Evolutionary conservation across 2,888 invertebrate species (phyloP).

Genomic region (Lasius platythorax): DNA sequence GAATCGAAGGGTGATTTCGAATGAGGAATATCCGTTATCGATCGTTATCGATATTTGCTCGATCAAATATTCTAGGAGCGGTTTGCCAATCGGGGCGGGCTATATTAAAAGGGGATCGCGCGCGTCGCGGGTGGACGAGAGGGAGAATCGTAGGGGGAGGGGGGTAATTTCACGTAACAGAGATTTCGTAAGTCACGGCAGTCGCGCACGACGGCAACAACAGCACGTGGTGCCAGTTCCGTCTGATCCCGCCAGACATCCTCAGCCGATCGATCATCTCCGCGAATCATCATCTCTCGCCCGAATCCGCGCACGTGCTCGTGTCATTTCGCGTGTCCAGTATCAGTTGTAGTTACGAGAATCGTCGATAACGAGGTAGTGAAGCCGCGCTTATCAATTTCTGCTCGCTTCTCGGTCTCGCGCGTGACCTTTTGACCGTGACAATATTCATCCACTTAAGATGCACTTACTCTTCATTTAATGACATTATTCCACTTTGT

Average conservation of each 20-base stretch:
- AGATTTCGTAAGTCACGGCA: conserved; percentile 61
- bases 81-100: not conserved
- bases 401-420: not conserved
- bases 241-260: conserved; percentile 72
- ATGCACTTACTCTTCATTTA: not conserved
- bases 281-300: conserved; percentile 27
- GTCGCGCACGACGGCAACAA: conserved; percentile 51
- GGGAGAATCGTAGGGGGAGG: conserved; percentile 37
- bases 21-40: not conserved
- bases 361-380: not conserved
- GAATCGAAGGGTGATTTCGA: not conserved
- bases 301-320: conserved; percentile 20
- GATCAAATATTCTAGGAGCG: not conserved
- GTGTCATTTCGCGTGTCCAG: conserved; percentile 12
- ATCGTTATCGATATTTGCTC: not conserved
- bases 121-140: not conserved
- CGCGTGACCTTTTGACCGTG: not conserved
- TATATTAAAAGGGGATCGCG: conserved; percentile 26
- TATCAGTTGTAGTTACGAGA: not conserved
- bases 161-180: conserved; percentile 66
- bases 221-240: conserved; percentile 72
- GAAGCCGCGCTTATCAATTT: not conserved
- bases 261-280: conserved; percentile 62
- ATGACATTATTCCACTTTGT: not conserved
- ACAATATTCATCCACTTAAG: not conserved